Percentiles rank a stretch among this genome's conserved stretches.
Conservation (phyloP, 2,888 invertebrate genomes). For the Dusona sp. region DNA sequence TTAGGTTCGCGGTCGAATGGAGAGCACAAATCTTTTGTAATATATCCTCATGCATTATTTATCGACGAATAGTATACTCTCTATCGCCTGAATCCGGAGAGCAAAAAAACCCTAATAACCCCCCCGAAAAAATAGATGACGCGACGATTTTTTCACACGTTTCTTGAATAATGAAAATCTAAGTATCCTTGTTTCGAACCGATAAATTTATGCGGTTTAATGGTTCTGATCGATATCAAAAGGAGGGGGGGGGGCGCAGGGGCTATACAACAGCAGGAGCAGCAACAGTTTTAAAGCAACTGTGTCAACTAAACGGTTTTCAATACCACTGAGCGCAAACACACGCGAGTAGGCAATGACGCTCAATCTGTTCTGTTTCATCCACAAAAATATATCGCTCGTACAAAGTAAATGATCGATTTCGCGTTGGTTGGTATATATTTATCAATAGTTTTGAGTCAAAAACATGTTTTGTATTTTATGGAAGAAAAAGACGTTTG, state of each 20-base stretch:
- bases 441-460: neutral
- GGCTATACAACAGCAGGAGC: neutral
- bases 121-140: neutral
- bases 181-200: neutral
- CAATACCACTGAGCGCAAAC: conserved; percentile 1
- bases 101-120: neutral
- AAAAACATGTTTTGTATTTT: neutral
- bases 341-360: neutral
- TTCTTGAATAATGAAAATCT: neutral
- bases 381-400: neutral
- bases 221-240: conserved; percentile 3
- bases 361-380: neutral
- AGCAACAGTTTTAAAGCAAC: neutral
- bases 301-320: conserved; percentile 19
- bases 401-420: neutral
- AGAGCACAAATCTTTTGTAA: neutral
- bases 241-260: neutral
- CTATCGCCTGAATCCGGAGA: too few relatives aligned
- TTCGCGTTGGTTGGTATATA: neutral
- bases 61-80: neutral
- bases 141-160: neutral
- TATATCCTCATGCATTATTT: neutral
- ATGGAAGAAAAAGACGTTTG: neutral
- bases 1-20: neutral
- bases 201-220: neutral